Percentiles rank a stretch among this genome's conserved stretches.
Evolutionary conservation across 2,888 invertebrate genomes (phyloP).

Genomic region (Acanthococcus lagerstroemiae): DNA sequence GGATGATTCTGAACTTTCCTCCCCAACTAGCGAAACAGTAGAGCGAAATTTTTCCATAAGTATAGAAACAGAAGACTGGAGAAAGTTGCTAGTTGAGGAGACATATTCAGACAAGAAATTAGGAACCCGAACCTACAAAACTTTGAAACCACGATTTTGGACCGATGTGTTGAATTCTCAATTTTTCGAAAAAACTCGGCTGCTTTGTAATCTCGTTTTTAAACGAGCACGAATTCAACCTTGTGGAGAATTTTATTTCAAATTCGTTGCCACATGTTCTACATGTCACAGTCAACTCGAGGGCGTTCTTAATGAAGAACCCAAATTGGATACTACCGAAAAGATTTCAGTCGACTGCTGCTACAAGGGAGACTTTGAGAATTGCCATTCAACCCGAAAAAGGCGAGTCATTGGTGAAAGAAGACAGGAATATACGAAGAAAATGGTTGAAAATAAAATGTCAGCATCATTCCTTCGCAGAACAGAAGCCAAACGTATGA

Average conservation of each 20-base stretch:
- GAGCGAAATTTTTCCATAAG: too few relatives aligned
- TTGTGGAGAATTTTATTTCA: not conserved
- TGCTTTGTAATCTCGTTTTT: not conserved
- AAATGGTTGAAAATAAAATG: slow-evolving; percentile 17
- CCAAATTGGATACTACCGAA: not conserved
- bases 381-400: not conserved
- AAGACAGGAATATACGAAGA: not conserved
- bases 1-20: too few relatives aligned
- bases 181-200: not conserved
- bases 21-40: too few relatives aligned
- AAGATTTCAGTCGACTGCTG: not conserved
- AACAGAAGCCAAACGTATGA: slow-evolving; percentile 18
- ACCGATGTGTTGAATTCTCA: not conserved
- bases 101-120: too few relatives aligned
- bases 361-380: not conserved
- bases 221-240: not conserved
- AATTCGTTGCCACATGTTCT: not conserved
- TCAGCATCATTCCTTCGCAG: slow-evolving; percentile 18
- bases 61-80: too few relatives aligned
- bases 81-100: too few relatives aligned
- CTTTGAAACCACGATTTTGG: not conserved
- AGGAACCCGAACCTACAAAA: not conserved
- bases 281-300: not conserved
- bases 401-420: slow-evolving; percentile 9
- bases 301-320: not conserved